Percentiles rank a stretch among this genome's conserved stretches.
phyloP scores from a whole-genome alignment of 2,797 vertebrate genomes.

The Scarus forsteni region DNA sequence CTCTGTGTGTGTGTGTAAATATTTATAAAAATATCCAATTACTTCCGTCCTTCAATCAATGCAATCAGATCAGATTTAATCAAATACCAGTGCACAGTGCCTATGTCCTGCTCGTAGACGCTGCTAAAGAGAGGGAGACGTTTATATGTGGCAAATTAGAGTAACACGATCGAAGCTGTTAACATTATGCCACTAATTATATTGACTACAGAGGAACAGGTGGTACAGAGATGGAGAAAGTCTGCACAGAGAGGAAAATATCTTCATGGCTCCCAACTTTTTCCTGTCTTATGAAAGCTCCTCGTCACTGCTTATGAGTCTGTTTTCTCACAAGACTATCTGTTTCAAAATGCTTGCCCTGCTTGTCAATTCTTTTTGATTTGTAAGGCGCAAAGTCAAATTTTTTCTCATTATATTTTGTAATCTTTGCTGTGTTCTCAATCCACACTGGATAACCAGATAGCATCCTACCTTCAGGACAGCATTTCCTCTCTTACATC shows the following conservation, averaged over 20 bases:
- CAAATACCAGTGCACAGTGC: background rate
- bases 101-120: background rate
- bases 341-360: background rate
- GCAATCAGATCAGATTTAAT: slow-evolving; percentile 42
- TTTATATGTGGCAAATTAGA: slow-evolving; percentile 19
- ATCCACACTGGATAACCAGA: background rate
- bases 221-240: slow-evolving; percentile 1
- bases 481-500: background rate
- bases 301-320: background rate
- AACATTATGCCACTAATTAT: slow-evolving; percentile 28
- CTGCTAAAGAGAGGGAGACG: background rate
- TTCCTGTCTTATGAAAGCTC: background rate
- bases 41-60: slow-evolving; percentile 25
- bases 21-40: slow-evolving; percentile 42
- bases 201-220: slow-evolving; percentile 29
- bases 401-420: background rate
- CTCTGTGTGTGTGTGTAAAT: background rate
- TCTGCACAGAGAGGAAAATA: background rate
- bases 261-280: background rate
- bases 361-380: background rate
- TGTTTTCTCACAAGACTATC: background rate
- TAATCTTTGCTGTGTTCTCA: background rate
- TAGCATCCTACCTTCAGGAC: background rate
- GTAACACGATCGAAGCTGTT: slow-evolving; percentile 10
- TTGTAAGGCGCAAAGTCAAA: background rate